Evolutionary conservation across 2,113 vertebrate species (phyloP), one percentile per base, ranked within the genome.

Genomic region (Sorex araneus): DNA sequence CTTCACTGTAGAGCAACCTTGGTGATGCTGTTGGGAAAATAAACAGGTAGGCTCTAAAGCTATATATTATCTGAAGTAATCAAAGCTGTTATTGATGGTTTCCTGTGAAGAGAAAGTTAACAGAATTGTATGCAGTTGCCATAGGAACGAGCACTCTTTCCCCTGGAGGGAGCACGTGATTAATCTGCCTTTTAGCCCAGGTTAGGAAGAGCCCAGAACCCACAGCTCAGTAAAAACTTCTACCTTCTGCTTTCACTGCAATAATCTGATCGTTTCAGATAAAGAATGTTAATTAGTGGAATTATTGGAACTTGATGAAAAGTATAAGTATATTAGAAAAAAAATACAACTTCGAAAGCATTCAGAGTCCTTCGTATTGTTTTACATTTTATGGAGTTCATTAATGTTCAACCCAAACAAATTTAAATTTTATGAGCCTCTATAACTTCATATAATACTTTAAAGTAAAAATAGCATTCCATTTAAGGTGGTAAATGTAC

Each of bases 161-260:
- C 96, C 96, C 91, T 94, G 97, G 97, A 83, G 89, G 87, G 87
- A 97, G 96, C 75, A 90, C 78, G 95, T 43, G 95, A 97, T 97
- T 97, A 97, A 97, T 98, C 97, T 97, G 93, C 95, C 96, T 97
- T 97, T 97, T 97, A 97, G 97, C 95, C 89, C 96, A 87, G 92
- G 97, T 97, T 97, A 96, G 94, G 47, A 50, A 9, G 47, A 50
- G 47, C 9, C 47, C 47, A 50, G 54, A 57, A 57, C 54, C 15
- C 4, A 57, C 54, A 57, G 47, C 47, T 57, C 54, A 57, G 19
- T 57, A 21, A 57, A 57, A 57, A 57, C 2, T 57, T 21, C 16
- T 19, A 57, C 6, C 19, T 19, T 57, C 94, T 18, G 54, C 54
- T 90, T 95, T 71, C 92, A 90, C n/a, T 96, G n/a, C 70, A 92